Evolutionary conservation across 2,888 invertebrate genomes (phyloP).

Genomic region (Nephrotoma guestfalica): DNA sequence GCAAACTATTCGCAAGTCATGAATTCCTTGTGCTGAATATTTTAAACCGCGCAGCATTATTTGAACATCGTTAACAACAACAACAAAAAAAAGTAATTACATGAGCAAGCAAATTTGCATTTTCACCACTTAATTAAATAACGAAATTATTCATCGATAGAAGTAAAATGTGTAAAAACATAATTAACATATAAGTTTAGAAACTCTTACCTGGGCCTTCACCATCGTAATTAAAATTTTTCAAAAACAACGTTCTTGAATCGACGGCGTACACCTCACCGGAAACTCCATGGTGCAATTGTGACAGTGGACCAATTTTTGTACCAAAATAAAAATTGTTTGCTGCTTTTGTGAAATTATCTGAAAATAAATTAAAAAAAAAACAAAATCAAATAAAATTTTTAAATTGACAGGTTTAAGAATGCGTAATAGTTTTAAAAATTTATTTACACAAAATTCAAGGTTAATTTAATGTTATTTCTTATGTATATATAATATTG

Average conservation of each 20-base stretch:
- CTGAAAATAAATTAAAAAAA: neutral
- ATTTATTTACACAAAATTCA: too few relatives aligned
- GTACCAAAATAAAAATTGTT: constrained; percentile 42
- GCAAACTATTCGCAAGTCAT: neutral
- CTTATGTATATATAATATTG: too few relatives aligned
- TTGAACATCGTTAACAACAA: too few relatives aligned
- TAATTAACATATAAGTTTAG: neutral
- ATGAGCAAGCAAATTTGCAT: neutral
- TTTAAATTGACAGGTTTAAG: too few relatives aligned
- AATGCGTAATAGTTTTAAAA: too few relatives aligned
- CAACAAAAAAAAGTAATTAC: neutral
- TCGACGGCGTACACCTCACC: constrained; percentile 82
- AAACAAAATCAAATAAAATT: too few relatives aligned
- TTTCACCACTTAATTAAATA: neutral
- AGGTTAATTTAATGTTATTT: too few relatives aligned
- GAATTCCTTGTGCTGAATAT: neutral
- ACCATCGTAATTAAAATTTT: constrained; percentile 82
- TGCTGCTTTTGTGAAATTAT: neutral
- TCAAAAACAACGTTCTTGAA: constrained; percentile 69
- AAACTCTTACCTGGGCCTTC: constrained; percentile 61
- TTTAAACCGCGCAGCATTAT: neutral
- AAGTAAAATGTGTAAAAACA: neutral
- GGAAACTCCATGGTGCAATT: constrained; percentile 70
- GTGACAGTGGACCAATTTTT: constrained; percentile 60
- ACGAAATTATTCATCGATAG: neutral